These are phyloP conservation scores for Pelobates fuscus DNA, from an alignment of 2,113 vertebrate species.

Conservation along the genomic window DNA sequence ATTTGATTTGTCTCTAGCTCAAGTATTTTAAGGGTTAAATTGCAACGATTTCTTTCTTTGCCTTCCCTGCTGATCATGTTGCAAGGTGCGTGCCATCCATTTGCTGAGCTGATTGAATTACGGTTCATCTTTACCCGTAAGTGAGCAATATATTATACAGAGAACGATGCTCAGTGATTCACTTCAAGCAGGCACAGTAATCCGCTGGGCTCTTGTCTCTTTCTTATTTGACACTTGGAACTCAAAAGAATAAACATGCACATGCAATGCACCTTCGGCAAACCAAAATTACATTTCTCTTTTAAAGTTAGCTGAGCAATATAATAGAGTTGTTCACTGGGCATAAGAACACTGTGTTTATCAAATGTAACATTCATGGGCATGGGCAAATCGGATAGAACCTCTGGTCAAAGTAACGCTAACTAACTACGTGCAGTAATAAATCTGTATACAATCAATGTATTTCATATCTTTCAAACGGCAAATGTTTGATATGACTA, in stretches of 20 bases:
- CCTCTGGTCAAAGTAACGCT: conserved; percentile 16
- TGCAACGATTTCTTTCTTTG: conserved; percentile 40
- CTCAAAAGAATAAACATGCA: conserved; percentile 37
- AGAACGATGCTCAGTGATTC: conserved; percentile 63
- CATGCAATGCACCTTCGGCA: conserved; percentile 14
- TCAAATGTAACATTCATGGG: conserved; percentile 26
- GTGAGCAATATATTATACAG: conserved; percentile 56
- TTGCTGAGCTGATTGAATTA: conserved; percentile 71
- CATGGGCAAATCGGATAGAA: conserved; percentile 17
- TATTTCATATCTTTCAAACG: neutral
- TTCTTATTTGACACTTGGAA: conserved; percentile 60
- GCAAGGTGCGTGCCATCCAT: conserved; percentile 58
- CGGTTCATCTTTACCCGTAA: conserved; percentile 64
- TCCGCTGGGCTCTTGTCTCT: conserved; percentile 65
- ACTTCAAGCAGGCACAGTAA: conserved; percentile 67
- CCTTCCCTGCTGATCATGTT: conserved; percentile 48
- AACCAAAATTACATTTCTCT: neutral
- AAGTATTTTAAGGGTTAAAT: conserved; percentile 26
- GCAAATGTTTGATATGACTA: neutral
- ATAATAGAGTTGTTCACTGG: conserved; percentile 27
- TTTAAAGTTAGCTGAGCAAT: conserved; percentile 28
- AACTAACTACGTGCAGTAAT: neutral
- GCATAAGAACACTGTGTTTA: conserved; percentile 30
- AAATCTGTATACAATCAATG: no score
- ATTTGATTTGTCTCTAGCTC: neutral